These are phyloP conservation scores for Itoplectis maculator DNA, from an alignment of 2,888 invertebrate genomes.

Conservation along the genomic window DNA sequence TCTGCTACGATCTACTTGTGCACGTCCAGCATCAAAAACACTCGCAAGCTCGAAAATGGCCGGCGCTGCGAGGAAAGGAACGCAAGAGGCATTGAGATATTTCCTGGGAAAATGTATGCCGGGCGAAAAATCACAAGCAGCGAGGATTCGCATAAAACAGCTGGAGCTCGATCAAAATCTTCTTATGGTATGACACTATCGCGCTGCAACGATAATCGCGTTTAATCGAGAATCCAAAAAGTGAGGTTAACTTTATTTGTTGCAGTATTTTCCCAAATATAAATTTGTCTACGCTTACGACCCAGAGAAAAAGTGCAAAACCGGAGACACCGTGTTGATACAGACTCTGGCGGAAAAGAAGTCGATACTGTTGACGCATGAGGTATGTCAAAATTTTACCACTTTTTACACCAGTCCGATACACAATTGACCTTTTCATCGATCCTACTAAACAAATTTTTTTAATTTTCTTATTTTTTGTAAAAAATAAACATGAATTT, in stretches of 20 bases:
- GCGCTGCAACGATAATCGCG: background rate
- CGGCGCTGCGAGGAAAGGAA: slow-evolving; percentile 46
- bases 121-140: slow-evolving; percentile 90
- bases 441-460: background rate
- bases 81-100: slow-evolving; percentile 67
- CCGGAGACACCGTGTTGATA: slow-evolving; percentile 93
- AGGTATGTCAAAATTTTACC: slow-evolving; percentile 81
- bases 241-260: slow-evolving; percentile 72
- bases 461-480: no score
- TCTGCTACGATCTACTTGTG: no score
- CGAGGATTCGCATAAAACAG: slow-evolving; percentile 91
- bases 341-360: slow-evolving; percentile 90
- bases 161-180: slow-evolving; percentile 91
- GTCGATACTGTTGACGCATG: slow-evolving; percentile 92
- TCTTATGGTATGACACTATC: slow-evolving; percentile 88
- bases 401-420: no score
- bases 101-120: slow-evolving; percentile 93
- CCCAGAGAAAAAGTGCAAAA: slow-evolving; percentile 91
- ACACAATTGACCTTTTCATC: background rate
- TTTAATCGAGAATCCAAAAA: slow-evolving; percentile 41
- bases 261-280: slow-evolving; percentile 92
- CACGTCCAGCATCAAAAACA: no score
- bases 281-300: slow-evolving; percentile 92
- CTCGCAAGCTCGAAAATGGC: slow-evolving; percentile 25
- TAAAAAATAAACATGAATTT: background rate